Evolutionary conservation across 2,888 invertebrate species (phyloP), one percentile per base, ranked within the genome.

Genomic region (Luperina testacea): DNA sequence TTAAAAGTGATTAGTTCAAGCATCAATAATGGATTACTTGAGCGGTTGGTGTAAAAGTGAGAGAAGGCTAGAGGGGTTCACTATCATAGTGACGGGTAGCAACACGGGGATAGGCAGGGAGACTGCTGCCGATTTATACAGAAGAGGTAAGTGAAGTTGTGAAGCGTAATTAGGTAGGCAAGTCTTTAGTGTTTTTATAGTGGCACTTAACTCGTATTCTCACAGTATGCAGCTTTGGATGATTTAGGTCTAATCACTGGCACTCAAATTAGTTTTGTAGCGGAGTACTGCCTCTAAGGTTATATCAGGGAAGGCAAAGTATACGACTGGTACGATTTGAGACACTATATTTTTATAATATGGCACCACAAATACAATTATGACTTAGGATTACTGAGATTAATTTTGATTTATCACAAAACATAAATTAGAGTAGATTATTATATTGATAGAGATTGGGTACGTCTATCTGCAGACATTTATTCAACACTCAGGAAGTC

Each of bases 71-170:
- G 94, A 95, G 92, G 94, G 97, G 88, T 82, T 93, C 88, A 94
- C 95, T 70, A 95, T 94, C 3, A 90, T 97, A 15, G 92, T 97
- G 15, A 97, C 97, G 0, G 98, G 98, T 61, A 97, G 97, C 51
- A 98, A 98, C 92, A 97, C 97, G 15, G 98, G 98, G 15, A 98
- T 98, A 81, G 98, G 98, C 9, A 97, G 97, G 94, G 98, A 98
- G 94, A 97, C 98, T 4, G 97, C 97, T 0, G 90, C 94, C 81
- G 97, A 98, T 90, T 92, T 97, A 61, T 97, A 94, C 80, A 88
- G 88, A 79, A 93, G 97, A 90, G 97, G 97, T 97, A 89, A 81
- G 85, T 85, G 20, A 15, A 42, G 27, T 45, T 80, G 20, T 42
- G 42, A 77, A 42, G 11, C 24, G 17, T 32, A 0, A 20, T 6